These are phyloP conservation scores for Anhinga anhinga DNA, from an alignment of 2,113 vertebrate species.

Conservation along the genomic window DNA sequence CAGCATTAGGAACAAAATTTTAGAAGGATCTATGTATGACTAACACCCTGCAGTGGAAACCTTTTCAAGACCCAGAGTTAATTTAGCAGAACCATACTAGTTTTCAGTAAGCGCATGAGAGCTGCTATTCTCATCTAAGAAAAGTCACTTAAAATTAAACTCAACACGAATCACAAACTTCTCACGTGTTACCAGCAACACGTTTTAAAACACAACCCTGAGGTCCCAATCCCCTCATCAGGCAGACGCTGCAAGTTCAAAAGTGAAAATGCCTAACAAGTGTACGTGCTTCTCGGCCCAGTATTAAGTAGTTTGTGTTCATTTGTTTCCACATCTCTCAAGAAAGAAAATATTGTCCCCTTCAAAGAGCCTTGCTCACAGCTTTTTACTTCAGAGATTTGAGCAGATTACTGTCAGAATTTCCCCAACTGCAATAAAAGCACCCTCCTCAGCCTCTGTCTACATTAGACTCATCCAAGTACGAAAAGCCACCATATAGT, in stretches of 20 bases:
- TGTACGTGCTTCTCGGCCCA: fast-evolving
- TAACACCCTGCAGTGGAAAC: neutral
- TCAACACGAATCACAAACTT: neutral
- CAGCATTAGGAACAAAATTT: neutral
- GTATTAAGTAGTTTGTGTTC: neutral
- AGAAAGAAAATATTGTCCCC: neutral
- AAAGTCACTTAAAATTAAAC: neutral
- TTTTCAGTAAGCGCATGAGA: fast-evolving
- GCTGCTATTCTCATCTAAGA: neutral
- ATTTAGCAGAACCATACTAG: too few relatives aligned
- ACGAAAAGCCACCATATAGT: neutral
- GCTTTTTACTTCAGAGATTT: neutral
- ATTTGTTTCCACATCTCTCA: neutral
- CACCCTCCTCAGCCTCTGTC: neutral
- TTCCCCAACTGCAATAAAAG: neutral
- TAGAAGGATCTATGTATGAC: neutral
- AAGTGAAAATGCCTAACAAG: neutral
- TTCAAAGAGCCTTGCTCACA: neutral
- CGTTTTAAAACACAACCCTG: neutral
- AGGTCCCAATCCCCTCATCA: neutral
- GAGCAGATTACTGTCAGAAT: neutral
- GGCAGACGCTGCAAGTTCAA: neutral
- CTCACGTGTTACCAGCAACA: neutral
- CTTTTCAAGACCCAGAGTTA: neutral
- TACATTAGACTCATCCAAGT: neutral